These are phyloP conservation scores for Ennomos erosarius DNA, from an alignment of 2,888 invertebrate species.

Conservation along the genomic window DNA sequence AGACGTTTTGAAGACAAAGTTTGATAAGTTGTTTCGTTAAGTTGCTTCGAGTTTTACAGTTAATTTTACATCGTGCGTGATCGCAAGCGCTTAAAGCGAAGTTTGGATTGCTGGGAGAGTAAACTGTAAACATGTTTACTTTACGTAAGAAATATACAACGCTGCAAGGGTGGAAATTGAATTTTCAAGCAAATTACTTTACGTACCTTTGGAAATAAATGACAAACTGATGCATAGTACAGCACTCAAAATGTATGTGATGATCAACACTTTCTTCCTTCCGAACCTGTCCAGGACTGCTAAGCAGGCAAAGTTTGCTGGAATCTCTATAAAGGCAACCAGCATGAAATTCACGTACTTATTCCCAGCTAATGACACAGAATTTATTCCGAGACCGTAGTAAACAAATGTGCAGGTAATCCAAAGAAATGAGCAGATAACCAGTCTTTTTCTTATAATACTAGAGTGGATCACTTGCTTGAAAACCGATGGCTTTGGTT, in stretches of 20 bases:
- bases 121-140: slow-evolving; percentile 27
- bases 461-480: slow-evolving; percentile 81
- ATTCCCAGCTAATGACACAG: slow-evolving; percentile 90
- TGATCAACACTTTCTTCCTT: slow-evolving; percentile 86
- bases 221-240: slow-evolving; percentile 86
- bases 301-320: slow-evolving; percentile 88
- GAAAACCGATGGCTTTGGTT: slow-evolving; percentile 57
- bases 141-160: slow-evolving; percentile 11
- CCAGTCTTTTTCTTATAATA: slow-evolving; percentile 82
- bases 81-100: slow-evolving; percentile 27
- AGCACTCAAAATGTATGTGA: slow-evolving; percentile 87
- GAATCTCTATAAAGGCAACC: slow-evolving; percentile 88
- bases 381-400: slow-evolving; percentile 92
- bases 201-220: slow-evolving; percentile 84
- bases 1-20: slow-evolving; percentile 48
- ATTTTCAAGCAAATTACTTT: not conserved
- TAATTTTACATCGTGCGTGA: slow-evolving; percentile 34
- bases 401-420: slow-evolving; percentile 92
- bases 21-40: slow-evolving; percentile 47
- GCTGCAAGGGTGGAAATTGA: slow-evolving; percentile 9
- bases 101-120: slow-evolving; percentile 12
- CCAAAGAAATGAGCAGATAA: slow-evolving; percentile 91
- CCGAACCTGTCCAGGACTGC: slow-evolving; percentile 87
- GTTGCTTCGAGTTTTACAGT: slow-evolving; percentile 38
- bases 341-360: slow-evolving; percentile 91